Conservation (phyloP, 2,888 invertebrate species). For the Cataglyphis altisquamis region DNA sequence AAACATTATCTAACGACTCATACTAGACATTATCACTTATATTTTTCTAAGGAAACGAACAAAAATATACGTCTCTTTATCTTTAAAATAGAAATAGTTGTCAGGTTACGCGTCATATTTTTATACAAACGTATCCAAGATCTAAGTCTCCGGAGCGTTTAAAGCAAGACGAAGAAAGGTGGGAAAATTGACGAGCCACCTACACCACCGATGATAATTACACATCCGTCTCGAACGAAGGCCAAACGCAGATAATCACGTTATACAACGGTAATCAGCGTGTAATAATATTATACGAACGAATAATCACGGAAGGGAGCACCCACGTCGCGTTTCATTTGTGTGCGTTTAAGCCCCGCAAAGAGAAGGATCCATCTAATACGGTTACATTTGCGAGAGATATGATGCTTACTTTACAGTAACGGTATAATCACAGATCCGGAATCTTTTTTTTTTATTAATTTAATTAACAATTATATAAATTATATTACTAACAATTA, state of each 20-base stretch:
- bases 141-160: constrained; percentile 10
- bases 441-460: neutral
- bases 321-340: neutral
- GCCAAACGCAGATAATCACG: constrained; percentile 47
- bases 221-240: constrained; percentile 39
- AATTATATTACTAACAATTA: neutral
- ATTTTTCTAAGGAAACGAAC: neutral
- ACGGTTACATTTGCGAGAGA: neutral
- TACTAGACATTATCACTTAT: neutral
- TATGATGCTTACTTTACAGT: neutral
- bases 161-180: neutral
- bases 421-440: neutral
- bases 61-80: neutral
- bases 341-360: neutral
- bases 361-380: neutral
- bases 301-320: constrained; percentile 38
- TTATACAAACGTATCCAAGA: constrained; percentile 6
- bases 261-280: constrained; percentile 44
- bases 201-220: constrained; percentile 48
- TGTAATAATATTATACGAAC: constrained; percentile 48
- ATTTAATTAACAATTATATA: too few species aligned
- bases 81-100: neutral
- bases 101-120: neutral
- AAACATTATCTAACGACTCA: neutral
- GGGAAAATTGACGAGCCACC: constrained; percentile 38